Base-by-base conservation (phyloP, 2,888 invertebrate genomes). In the Sturmia bella region DNA sequence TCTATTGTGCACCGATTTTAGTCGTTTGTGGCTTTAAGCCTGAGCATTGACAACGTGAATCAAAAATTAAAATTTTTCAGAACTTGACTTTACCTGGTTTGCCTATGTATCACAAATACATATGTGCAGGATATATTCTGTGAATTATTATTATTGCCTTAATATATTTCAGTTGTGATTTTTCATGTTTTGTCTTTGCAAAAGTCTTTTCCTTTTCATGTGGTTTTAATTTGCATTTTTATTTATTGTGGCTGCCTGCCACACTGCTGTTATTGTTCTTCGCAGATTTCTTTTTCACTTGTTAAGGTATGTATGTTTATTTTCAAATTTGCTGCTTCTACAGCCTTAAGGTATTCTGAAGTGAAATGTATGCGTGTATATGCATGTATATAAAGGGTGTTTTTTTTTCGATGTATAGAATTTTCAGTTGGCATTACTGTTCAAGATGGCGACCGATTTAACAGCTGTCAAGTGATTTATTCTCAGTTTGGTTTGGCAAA, bases 131-230 rank as follows among this genome's bases (percentile, higher is more conserved):
- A n/a, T n/a, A n/a, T n/a, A n/a, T n/a, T n/a, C n/a, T 52, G 5
- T 68, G 21, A 32, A 32, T 32, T 32, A 32, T 32, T 32, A 1
- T 32, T 32, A 32, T 7, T 32, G 32, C 7, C 5, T 32, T 1
- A 3, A 32, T 32, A 32, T 7, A 27, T 27, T 27, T 27, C 43
- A 6, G 17, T 27, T 52, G 57, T 21, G 54, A 37, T 9, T 59
- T 64, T 73, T 37, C 43, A 63, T 54, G n/a, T 41, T 50, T 39
- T 39, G 3, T 39, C 21, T n/a, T 43, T 48, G 24, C 17, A 52
- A 79, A 69, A 75, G 43, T 75, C 57, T 50, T 75, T 70, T 69
- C 57, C 48, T 80, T 75, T 69, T 63, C 69, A 63, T 80, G 74
- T 80, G 63, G 21, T 41, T 74, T 80, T 43, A 64, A 32, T 70